Base-by-base conservation (phyloP, 2,113 vertebrate genomes). In the Cololabis saira region DNA sequence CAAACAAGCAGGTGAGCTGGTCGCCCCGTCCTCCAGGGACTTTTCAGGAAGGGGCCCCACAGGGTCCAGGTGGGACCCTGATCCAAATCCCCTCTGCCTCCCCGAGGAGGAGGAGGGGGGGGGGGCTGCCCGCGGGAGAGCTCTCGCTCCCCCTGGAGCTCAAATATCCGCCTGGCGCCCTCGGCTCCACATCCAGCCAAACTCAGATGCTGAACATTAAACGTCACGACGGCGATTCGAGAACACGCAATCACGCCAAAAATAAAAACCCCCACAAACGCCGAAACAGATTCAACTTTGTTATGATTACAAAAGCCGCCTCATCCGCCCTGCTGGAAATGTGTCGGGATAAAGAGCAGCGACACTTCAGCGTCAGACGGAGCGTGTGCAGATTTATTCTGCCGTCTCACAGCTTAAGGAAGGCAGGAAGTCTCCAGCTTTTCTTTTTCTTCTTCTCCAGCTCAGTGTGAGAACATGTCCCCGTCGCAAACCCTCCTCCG, bases 11-110 rank as follows among this genome's bases (percentile, higher is more conserved):
- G 80, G 76, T 80, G 71, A 81, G 56, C 33, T 67, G 9, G 9
- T n/a, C 45, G 63, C 61, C 66, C 63, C 47, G 61, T 67, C 78
- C 83, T 85, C 72, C 72, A 52, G 74, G 79, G 67, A 78, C 63
- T 80, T 63, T 74, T 53, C 86, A 90, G 87, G 87, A 91, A 85
- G 86, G 68, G 87, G 81, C 81, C 88, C 85, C 82, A 82, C 89
- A 81, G 87, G 88, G 79, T 71, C 84, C 90, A 91, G 89, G 87
- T 91, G 87, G 87, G 89, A 83, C 89, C 86, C 86, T 62, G 17
- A 79, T 78, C 86, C 86, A 90, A 88, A 91, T 90, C 90, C 90
- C 85, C 74, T 88, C 84, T 71, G 84, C 80, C 67, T 78, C 73
- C 71, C 81, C 54, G 78, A 37, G 63, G 66, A 77, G 68, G 71